A percentile compares a stretch with the other conserved stretches of the same genome.
These are phyloP conservation scores for Melitaea athalia DNA, from an alignment of 2,888 invertebrate genomes.

Conservation along the genomic window DNA sequence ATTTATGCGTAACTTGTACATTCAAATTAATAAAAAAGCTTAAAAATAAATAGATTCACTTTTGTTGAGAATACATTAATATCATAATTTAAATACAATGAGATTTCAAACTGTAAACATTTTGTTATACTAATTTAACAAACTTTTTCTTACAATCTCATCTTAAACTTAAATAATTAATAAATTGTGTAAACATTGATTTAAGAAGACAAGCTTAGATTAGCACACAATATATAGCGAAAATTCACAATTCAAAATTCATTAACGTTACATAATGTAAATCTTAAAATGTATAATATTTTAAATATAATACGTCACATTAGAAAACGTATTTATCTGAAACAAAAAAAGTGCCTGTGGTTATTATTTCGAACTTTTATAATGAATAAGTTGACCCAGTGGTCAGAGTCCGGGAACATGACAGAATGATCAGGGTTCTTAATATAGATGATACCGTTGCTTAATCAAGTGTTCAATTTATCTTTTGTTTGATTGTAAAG, in stretches of 20 bases:
- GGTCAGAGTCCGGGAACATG: not conserved
- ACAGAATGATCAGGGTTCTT: too few relatives aligned
- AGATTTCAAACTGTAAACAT: not conserved
- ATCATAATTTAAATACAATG: not conserved
- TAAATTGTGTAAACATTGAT: not conserved
- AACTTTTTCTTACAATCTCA: not conserved
- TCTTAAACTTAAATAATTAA: too few relatives aligned
- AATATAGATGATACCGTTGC: too few relatives aligned
- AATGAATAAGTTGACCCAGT: not conserved
- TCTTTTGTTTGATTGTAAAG: not conserved
- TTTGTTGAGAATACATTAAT: slow-evolving; percentile 1
- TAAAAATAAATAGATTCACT: not conserved
- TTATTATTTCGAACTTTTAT: not conserved
- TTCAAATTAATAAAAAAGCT: not conserved
- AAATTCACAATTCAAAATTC: not conserved
- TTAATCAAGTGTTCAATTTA: too few relatives aligned
- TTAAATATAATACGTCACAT: not conserved
- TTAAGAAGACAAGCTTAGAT: not conserved
- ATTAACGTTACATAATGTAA: too few relatives aligned
- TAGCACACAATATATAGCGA: not conserved
- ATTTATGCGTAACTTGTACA: not conserved
- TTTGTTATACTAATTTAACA: not conserved
- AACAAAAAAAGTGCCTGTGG: slow-evolving; percentile 2
- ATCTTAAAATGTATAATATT: not conserved
- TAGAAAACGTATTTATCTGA: slow-evolving; percentile 12